Base-by-base conservation (phyloP, 2,113 vertebrate species). In the Turnix velox region DNA sequence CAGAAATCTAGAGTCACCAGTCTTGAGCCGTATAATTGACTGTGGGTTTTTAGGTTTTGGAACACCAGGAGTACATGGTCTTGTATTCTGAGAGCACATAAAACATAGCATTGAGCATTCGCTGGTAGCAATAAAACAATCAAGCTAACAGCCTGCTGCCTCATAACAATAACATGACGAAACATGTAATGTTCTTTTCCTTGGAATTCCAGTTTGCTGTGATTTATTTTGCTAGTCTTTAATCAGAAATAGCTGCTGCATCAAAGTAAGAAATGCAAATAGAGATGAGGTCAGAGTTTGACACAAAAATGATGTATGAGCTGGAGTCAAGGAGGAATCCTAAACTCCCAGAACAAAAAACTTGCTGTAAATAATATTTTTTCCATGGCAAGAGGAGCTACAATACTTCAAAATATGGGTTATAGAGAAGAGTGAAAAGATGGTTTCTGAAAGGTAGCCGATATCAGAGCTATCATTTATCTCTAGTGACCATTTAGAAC, bases 41-140 rank as follows among this genome's bases (percentile, higher is more conserved):
- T 48, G 69, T 58, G 59, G 61, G 61, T 28, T 92, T 84, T 95
- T 87, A 87, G 87, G 69, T 81, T 95, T 97, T 96, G 81, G 90
- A 96, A 88, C 23, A 17, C 28, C 31, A 6, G 19, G 6, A 82
- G 15, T 84, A 79, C 71, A 71, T 0, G 11, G 71, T 31, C 49
- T 95, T 0, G 0, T 68, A 73, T 79, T 92, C 66, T 89, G 81
- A 39, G 49, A 92, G 87, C 62, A 66, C n/a, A 76, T 87, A 85
- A 87, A 95, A 82, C 43, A 51, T 22, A 84, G 37, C 0, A 1
- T 39, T 73, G 51, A 75, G 69, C 62, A 65, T 95, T 81, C 71
- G 63, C 35, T 83, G 77, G 67, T 94, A 73, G 94, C 90, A 91
- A 94, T 93, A 82, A 91, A 94, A 74, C 57, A 93, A 87, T 92